phyloP scores from a whole-genome alignment of 2,888 invertebrate genomes.

The Drosophila diplacantha region DNA sequence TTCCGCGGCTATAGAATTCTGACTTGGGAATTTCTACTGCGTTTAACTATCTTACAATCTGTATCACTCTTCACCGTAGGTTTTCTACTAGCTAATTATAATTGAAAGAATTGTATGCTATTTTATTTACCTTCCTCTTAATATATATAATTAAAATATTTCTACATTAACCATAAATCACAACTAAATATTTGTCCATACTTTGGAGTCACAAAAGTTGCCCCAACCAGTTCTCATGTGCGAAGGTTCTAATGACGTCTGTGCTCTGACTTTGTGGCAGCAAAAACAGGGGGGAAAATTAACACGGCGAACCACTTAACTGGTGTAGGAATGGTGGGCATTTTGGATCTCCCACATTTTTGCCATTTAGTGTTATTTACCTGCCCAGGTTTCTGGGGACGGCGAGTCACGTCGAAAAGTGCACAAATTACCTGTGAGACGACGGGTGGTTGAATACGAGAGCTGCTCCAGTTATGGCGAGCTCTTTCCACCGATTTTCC shows the following conservation, averaged over 20 bases:
- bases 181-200: not conserved
- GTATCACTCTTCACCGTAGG: too few relatives aligned
- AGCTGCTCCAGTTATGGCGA: constrained; percentile 34
- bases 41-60: too few relatives aligned
- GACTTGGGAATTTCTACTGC: too few relatives aligned
- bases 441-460: constrained; percentile 35
- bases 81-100: too few relatives aligned
- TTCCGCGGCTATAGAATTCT: too few relatives aligned
- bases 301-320: constrained; percentile 18
- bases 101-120: too few relatives aligned
- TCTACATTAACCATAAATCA: not conserved
- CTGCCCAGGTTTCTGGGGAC: constrained; percentile 29
- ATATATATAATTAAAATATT: not conserved
- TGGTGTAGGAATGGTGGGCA: not conserved
- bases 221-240: constrained; percentile 52
- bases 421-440: constrained; percentile 31
- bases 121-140: not conserved
- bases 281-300: not conserved
- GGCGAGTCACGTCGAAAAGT: constrained; percentile 25
- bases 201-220: constrained; percentile 23
- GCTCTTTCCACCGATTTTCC: not conserved
- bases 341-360: not conserved
- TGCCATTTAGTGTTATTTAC: constrained; percentile 50
- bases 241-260: constrained; percentile 44
- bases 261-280: constrained; percentile 55